Evolutionary conservation across 2,888 invertebrate genomes (phyloP).

Genomic region (Theodoxus fluviatilis): DNA sequence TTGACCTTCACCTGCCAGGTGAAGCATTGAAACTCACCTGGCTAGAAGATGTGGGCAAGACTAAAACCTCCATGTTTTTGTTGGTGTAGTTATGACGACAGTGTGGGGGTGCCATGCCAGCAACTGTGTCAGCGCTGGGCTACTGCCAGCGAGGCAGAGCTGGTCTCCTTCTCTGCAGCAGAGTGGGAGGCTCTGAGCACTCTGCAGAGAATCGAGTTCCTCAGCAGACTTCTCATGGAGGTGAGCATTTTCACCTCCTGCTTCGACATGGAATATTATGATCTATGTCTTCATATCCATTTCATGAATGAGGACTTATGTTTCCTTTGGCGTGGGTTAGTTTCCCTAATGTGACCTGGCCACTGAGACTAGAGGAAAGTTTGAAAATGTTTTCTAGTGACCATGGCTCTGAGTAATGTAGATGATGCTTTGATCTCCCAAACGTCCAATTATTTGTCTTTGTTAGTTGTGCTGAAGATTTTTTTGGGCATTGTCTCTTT

Average conservation of each 20-base stretch:
- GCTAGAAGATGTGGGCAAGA: neutral
- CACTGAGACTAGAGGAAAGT: no score
- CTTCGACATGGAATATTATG: neutral
- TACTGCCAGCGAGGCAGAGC: constrained; percentile 49
- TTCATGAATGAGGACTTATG: no score
- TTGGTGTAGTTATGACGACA: constrained; percentile 29
- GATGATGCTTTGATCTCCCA: neutral
- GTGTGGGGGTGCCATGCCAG: constrained; percentile 26
- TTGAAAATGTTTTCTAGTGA: no score
- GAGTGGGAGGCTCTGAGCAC: constrained; percentile 72
- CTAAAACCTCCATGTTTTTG: no score
- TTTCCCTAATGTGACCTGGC: no score
- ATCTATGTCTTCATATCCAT: neutral
- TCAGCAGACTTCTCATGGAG: constrained; percentile 74
- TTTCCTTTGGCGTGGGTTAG: no score
- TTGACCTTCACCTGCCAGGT: no score
- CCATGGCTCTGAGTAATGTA: no score
- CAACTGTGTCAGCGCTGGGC: constrained; percentile 26
- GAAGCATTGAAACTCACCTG: no score
- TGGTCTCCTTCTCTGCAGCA: constrained; percentile 65
- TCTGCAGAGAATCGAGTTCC: constrained; percentile 75
- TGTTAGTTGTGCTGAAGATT: no score
- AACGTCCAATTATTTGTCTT: no score
- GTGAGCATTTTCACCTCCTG: constrained; percentile 32
- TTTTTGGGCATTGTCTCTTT: neutral